phyloP scores from a whole-genome alignment of 2,113 vertebrate genomes.

The Myocastor coypus region DNA sequence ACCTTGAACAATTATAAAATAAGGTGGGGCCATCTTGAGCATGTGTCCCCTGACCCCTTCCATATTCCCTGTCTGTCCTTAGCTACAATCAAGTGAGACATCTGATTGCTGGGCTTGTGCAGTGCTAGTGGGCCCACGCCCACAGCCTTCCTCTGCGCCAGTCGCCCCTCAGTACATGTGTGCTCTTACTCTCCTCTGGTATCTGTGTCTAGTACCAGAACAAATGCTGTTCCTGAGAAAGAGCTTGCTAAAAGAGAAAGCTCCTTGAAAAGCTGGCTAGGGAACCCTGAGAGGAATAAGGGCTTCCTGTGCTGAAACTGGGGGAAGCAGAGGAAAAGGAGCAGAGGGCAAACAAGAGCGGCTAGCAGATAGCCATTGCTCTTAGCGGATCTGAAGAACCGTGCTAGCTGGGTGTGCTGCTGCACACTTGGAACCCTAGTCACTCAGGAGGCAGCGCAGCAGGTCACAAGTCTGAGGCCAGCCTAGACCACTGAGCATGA shows the following conservation, averaged over 20 bases:
- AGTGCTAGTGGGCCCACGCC: neutral
- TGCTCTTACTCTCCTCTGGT: neutral
- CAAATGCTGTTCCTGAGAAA: constrained; percentile 20
- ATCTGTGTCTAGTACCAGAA: neutral
- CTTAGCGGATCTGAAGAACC: constrained; percentile 17
- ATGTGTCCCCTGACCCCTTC: neutral
- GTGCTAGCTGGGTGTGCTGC: neutral
- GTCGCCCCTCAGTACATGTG: neutral
- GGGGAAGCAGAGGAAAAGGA: neutral
- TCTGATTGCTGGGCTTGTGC: neutral
- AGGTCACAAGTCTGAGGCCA: neutral
- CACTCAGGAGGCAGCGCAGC: neutral
- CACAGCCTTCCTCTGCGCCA: neutral
- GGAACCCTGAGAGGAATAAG: neutral
- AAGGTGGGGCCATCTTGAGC: neutral
- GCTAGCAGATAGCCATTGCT: neutral
- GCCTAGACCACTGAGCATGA: neutral
- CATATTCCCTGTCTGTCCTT: neutral
- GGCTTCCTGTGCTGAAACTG: neutral
- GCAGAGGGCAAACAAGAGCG: neutral
- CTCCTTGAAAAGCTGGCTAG: neutral
- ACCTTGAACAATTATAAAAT: neutral
- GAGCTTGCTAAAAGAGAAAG: neutral
- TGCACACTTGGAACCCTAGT: neutral
- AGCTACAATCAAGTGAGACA: neutral